Conservation (phyloP, 30 jellyfish, hydroid and myxozoan genomes). For the Phacellophora camtschatica region DNA sequence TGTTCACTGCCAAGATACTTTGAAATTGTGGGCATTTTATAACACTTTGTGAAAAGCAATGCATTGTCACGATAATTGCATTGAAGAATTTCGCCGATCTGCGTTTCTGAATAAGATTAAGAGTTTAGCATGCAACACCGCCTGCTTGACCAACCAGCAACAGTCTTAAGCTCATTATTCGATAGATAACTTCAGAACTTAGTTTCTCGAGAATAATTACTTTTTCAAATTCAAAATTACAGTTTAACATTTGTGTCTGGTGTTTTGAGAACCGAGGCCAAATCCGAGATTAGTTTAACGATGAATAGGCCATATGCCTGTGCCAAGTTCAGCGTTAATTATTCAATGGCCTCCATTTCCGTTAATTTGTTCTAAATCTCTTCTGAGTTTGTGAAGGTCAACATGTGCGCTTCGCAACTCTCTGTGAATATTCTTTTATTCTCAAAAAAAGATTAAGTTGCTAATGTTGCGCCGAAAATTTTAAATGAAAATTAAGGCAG, state of each 20-base stretch:
- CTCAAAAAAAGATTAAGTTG: neutral
- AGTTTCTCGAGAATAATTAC: neutral
- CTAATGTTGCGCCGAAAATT: no score
- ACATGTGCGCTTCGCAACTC: constrained; percentile 1
- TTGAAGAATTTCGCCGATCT: no score
- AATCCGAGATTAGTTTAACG: constrained; percentile 19
- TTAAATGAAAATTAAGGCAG: no score
- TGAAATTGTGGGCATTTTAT: no score
- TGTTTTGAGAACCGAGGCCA: constrained; percentile 29
- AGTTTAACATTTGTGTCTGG: constrained; percentile 16
- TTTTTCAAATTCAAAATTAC: no score
- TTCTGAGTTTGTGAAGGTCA: constrained; percentile 22
- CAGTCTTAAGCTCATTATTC: constrained; percentile 6
- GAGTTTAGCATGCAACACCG: no score
- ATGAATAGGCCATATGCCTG: constrained; percentile 32
- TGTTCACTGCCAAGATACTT: no score
- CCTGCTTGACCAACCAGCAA: neutral
- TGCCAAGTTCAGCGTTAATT: neutral
- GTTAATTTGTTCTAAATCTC: constrained; percentile 13
- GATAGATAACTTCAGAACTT: neutral
- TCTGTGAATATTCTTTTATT: neutral
- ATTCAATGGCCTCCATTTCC: neutral
- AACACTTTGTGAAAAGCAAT: no score
- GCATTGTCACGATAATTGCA: no score
- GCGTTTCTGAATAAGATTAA: no score